Evolutionary conservation across 1,140 invertebrate genomes (phyloP).

Genomic region (Apolygus lucorum): DNA sequence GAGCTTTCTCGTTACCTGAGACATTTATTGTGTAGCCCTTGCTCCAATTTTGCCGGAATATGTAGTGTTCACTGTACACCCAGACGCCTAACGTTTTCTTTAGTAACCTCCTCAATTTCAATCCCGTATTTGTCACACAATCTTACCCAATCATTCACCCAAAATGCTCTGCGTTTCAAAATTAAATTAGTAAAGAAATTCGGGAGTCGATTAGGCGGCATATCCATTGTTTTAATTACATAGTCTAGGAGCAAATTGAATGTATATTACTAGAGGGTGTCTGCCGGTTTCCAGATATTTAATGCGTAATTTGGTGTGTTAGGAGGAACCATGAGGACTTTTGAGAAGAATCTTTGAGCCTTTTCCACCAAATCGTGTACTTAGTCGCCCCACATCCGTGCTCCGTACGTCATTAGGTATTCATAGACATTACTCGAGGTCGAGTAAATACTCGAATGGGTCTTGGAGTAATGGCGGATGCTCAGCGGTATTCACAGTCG

Average conservation of each 20-base stretch:
- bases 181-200: too few species aligned
- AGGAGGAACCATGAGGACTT: not conserved
- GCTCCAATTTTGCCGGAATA: too few species aligned
- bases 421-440: too few species aligned
- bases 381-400: not conserved
- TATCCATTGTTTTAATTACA: constrained; percentile 2
- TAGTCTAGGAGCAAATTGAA: not conserved
- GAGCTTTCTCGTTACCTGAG: not conserved
- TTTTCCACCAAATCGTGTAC: not conserved
- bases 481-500: not conserved
- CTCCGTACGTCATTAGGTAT: not conserved
- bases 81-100: not conserved
- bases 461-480: too few species aligned
- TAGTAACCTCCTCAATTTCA: not conserved
- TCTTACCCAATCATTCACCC: not conserved
- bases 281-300: not conserved
- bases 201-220: too few species aligned
- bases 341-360: not conserved
- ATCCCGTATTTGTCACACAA: not conserved
- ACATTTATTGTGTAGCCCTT: too few species aligned
- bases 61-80: not conserved
- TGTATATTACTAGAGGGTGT: not conserved
- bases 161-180: too few species aligned
- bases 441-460: too few species aligned
- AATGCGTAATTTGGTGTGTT: not conserved